phyloP scores from a whole-genome alignment of 1,140 invertebrate genomes.

The Hyles euphorbiae region DNA sequence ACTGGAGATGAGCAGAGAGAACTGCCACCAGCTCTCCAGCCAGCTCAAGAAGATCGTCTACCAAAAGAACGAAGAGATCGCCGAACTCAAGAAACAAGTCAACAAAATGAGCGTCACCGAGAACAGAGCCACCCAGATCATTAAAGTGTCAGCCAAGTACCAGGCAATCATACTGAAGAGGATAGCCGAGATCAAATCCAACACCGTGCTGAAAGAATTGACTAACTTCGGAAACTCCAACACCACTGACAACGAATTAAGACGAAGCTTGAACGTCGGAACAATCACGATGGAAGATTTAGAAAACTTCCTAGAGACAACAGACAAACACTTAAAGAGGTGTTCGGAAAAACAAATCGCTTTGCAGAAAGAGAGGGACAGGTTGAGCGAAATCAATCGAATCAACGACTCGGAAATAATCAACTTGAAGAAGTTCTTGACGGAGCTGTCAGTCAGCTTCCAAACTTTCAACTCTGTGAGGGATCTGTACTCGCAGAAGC shows the following conservation, averaged over 20 bases:
- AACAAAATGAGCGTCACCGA: conserved; percentile 59
- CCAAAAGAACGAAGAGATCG: conserved; percentile 66
- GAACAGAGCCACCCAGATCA: conserved; percentile 59
- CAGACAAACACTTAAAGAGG: conserved; percentile 50
- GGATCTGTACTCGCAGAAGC: conserved; percentile 56
- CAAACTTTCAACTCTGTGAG: conserved; percentile 58
- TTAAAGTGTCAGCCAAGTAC: conserved; percentile 64
- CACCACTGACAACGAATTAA: conserved; percentile 45
- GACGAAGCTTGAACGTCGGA: conserved; percentile 46
- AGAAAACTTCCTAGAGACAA: conserved; percentile 65
- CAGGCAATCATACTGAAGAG: conserved; percentile 65
- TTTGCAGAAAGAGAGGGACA: conserved; percentile 61
- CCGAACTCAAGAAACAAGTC: conserved; percentile 57
- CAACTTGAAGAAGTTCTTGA: conserved; percentile 60
- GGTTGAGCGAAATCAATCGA: conserved; percentile 50
- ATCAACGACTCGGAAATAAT: conserved; percentile 64
- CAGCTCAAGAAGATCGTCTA: conserved; percentile 64
- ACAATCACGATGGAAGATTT: conserved; percentile 62
- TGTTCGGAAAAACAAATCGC: conserved; percentile 55
- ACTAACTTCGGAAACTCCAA: conserved; percentile 57
- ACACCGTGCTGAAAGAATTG: conserved; percentile 58
- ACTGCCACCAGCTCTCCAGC: conserved; percentile 53
- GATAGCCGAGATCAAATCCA: conserved; percentile 63
- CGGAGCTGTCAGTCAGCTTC: conserved; percentile 51
- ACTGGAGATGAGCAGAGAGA: conserved; percentile 54